Evolutionary conservation across 2,113 vertebrate species (phyloP), one percentile per base, ranked within the genome.

Genomic region (Hiodon tergisus): DNA sequence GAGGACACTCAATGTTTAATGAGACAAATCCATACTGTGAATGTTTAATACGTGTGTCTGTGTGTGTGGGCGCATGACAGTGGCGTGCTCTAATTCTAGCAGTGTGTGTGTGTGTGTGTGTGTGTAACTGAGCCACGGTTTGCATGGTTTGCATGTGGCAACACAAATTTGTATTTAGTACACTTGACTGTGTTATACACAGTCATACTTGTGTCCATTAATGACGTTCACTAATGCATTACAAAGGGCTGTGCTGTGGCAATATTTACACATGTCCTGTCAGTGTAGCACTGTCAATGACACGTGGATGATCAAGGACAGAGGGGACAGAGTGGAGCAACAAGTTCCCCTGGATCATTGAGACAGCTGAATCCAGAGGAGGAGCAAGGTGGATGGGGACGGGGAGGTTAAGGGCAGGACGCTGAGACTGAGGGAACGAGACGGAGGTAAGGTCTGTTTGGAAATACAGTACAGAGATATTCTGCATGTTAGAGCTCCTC

Each of bases 1-100:
- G 63, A 75, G 73, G 73, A 75, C 54, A 47, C 54, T 75, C 63
- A 75, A 67, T 75, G 65, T 75, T 75, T 75, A 75, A 75, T 75
- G 53, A 67, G 73, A 67, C 73, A 75, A 75, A 75, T 75, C 73
- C 73, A 67, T 67, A 75, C 63, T 51, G 53, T 55, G 65, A 67
- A 75, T 67, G 50, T 75, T 67, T 75, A 68, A 75, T 68, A 54
- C 17, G 67, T 52, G 63, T 57, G 46, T 14, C 13, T 11, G 58
- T 59, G 65, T 68, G 63, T 48, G 11, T 31, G n/a, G 51, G 67
- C 67, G 31, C 31, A 31, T 31, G 31, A 31, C 31, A 31, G 1
- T 31, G 31, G 31, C 31, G 31, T 31, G 31, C 11, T 11, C 55
- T 57, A 11, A 2, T 57, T 57, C 11, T 57, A 11, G 55, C 55